Base-by-base conservation (phyloP, 1,140 invertebrate genomes). In the Euborellia annulipes region DNA sequence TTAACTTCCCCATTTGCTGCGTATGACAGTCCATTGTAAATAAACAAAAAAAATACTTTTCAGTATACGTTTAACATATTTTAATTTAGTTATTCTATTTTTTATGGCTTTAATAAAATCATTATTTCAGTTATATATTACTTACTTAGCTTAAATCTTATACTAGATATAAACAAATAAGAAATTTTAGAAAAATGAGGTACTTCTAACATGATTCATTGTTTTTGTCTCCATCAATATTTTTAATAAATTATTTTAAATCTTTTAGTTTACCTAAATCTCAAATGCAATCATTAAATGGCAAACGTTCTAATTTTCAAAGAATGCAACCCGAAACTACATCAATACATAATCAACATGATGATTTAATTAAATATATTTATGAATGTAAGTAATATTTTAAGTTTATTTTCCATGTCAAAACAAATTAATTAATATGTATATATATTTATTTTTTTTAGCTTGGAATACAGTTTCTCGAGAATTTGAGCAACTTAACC, bases 281-380 rank as follows among this genome's bases (percentile, higher is more conserved):
- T 2, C 34, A 32, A 17, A 44, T 44, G 22, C 42, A 44, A 17
- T 34, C 42, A 18, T 9, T 65, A 58, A 68, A 67, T 57, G 66
- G 65, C 6, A 68, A 67, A 51, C 62, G 64, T 51, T 56, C 56
- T 41, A 2, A 59, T 64, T 41, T 54, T 60, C 41, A 53, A 48
- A 49, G 42, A 45, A 48, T 22, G 41, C 42, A n/a, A 52, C 52
- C 19, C 58, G 61, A 53, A 62, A 61, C 52, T 62, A 63, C 41
- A 52, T 56, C 47, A 59, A 64, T 48, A 56, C 61, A 60, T 41
- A 58, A 67, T 7, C 67, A 70, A 46, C 68, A 72, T 52, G 65
- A 67, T 52, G 68, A 70, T 47, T 56, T 71, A 47, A 70, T 71
- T 19, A 69, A 66, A 52, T 72, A 68, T 40, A 67, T 72, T 36